A percentile compares a stretch with the other conserved stretches of the same genome.
phyloP scores from a whole-genome alignment of 2,797 vertebrate genomes.

The Agapornis canus region DNA sequence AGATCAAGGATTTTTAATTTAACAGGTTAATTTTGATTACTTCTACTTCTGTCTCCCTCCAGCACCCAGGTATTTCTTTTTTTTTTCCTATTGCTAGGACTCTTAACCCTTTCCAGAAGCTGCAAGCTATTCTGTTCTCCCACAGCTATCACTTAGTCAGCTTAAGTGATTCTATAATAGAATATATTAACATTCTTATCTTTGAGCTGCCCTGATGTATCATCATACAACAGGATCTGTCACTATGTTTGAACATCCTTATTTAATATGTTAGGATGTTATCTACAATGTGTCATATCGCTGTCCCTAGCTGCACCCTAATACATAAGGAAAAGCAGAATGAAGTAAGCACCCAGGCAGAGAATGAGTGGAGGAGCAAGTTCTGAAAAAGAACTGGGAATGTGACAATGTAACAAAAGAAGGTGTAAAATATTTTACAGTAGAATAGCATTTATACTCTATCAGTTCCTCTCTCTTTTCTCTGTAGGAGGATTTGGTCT shows the following conservation, averaged over 20 bases:
- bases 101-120: slow-evolving; percentile 47
- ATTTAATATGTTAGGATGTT: slow-evolving; percentile 66
- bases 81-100: neutral
- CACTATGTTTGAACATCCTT: slow-evolving; percentile 63
- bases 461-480: neutral
- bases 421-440: neutral
- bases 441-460: neutral
- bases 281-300: slow-evolving; percentile 36
- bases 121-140: neutral
- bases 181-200: slow-evolving; percentile 67
- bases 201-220: slow-evolving; percentile 58
- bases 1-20: neutral
- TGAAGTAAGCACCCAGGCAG: neutral
- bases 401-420: neutral
- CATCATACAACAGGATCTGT: slow-evolving; percentile 63
- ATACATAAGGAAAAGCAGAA: neutral
- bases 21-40: neutral
- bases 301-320: slow-evolving; percentile 24
- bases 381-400: neutral
- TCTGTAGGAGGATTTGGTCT: neutral
- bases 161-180: slow-evolving; percentile 65
- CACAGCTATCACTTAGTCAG: slow-evolving; percentile 40
- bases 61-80: neutral
- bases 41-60: neutral
- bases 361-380: neutral